Evolutionary conservation across 2,797 vertebrate species (phyloP), one percentile per base, ranked within the genome.

Genomic region (Alcedo quadribrachys): DNA sequence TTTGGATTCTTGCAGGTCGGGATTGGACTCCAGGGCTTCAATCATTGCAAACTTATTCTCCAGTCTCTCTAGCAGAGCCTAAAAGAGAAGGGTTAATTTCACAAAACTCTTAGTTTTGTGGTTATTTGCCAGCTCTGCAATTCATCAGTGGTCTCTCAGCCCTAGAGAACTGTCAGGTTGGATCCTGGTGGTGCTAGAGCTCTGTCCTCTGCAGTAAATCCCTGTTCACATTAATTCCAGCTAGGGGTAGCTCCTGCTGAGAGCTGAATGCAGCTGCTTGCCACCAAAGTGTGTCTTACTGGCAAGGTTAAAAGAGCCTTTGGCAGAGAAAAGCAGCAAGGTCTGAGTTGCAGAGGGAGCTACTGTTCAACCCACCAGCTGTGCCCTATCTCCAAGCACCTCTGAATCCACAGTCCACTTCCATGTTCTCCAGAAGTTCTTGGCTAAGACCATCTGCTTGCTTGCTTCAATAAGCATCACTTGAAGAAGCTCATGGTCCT

Each of bases 61-160:
- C 81, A 97, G 79, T 53, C 19, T 88, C 35, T 96, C 91, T 83
- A 95, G 87, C 24, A 97, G 85, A 43, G 90, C 95, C 97, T 98
- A 4, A 11, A 35, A 68, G 7, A 45, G 12, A 75, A 85, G 60
- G 2, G 32, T 53, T 77, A 5, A 53, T 54, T 85, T 58, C 1
- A 61, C 85, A 4, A 62, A 54, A 61, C 5, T 61, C 11, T 45
- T n/a, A 8, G 16, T 32, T 82, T 28, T 24, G 18, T 78, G 58
- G 14, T 55, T 3, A 14, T 69, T 81, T 75, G 24, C 73, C 75
- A 46, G 12, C 10, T 51, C 55, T 69, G 46, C 22, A 12, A 12
- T 77, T 71, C 8, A 15, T 24, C 2, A 5, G 0, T 14, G 27
- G 22, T 66, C 22, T 51, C 12, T 7, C 81, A 30, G 6, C 28